Conservation (phyloP, 2,888 invertebrate species). For the Lasioglossum pauxillum region DNA sequence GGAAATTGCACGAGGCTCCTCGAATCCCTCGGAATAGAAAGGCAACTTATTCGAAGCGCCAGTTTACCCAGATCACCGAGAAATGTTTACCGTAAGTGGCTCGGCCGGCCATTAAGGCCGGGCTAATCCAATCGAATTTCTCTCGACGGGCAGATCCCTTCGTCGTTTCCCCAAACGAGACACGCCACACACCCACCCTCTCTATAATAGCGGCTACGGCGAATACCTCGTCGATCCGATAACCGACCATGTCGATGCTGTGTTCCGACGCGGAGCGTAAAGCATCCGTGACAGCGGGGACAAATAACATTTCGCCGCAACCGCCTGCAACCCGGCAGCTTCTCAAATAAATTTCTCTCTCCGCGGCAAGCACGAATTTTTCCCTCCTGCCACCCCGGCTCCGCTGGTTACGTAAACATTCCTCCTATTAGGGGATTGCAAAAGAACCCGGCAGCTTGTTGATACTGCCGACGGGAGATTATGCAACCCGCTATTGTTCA, state of each 20-base stretch:
- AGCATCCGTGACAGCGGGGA: not conserved
- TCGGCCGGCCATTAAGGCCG: not conserved
- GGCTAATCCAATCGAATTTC: conserved; percentile 3
- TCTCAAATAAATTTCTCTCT: not conserved
- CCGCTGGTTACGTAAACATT: conserved; percentile 19
- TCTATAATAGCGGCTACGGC: not conserved
- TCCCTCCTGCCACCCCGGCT: not conserved
- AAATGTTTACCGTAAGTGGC: not conserved
- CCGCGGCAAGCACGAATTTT: not conserved
- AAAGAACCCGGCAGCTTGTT: not conserved
- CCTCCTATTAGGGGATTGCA: conserved; percentile 25
- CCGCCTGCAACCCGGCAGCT: not conserved
- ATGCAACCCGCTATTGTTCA: not conserved
- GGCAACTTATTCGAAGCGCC: not conserved
- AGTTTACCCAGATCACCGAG: conserved; percentile 3
- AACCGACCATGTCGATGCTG: not conserved
- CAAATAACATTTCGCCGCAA: not conserved
- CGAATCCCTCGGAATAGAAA: not conserved
- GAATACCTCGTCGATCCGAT: not conserved
- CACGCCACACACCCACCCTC: not conserved
- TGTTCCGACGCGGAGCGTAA: not conserved
- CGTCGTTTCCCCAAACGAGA: not conserved
- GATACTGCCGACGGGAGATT: not conserved
- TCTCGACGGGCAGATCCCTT: not conserved
- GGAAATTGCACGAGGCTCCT: not conserved